Evolutionary conservation across 1,140 invertebrate genomes (phyloP), one percentile per base, ranked within the genome.

Genomic region (Drosophila melanica): DNA sequence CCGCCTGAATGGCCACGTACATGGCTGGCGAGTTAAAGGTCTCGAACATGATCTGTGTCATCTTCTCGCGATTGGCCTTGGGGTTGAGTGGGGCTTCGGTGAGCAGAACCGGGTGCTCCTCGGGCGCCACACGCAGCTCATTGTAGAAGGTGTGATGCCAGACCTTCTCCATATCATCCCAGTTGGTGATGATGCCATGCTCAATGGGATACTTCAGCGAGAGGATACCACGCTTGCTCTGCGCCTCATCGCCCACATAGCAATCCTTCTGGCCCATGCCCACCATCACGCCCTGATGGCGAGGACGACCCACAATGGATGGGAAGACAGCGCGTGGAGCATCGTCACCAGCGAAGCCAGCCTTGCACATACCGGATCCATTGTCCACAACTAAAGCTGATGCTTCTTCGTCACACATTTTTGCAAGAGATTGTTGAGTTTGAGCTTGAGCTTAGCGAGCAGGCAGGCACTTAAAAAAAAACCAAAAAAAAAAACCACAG

Each of bases 241-340:
- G 95, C 69, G 97, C 96, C 92, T 97, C 96, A 92, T 97, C 96
- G 77, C 97, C 96, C 23, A 97, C 96, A 91, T 98, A 97, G 91
- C 94, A 95, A 93, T 98, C 97, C 93, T 98, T 98, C 93, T 98
- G 97, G 81, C 97, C 97, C 97, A 98, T 98, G 92, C 97, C 97
- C 78, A 99, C 98, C 98, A 99, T 99, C 79, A 99, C 98, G 85
- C 95, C 95, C 93, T 95, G 95, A 90, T 96, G 95, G 79, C 95
- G 93, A 30, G 96, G 96, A 77, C 96, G 93, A 42, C 96, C 96
- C 57, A 97, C 84, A 76, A 89, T 89, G 27, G 95, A 96, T 39
- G 96, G 95, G 92, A 97, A 97, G 14, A 97, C 96, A 75, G 96
- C 96, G 72, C 96, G 93, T 50, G 84, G 84, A 23, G 84, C 84